A percentile compares a stretch with the other conserved stretches of the same genome.
Conservation (phyloP, 2,888 invertebrate genomes). For the Hemithea aestivaria region DNA sequence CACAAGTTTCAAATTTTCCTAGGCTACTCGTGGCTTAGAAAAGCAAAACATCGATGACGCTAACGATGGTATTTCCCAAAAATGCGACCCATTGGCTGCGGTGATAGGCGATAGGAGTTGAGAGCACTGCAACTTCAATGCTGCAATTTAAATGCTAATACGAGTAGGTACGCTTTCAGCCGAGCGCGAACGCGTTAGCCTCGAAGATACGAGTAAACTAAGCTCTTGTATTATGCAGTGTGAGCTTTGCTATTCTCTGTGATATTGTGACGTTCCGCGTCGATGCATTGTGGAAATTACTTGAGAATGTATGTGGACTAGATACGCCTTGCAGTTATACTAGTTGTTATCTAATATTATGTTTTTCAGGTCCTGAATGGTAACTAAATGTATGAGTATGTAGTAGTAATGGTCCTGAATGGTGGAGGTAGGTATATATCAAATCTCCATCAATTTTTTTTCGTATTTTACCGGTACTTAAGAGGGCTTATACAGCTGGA, state of each 20-base stretch:
- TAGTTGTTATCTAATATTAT: too few relatives aligned
- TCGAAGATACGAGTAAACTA: slow-evolving; percentile 37
- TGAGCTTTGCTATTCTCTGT: slow-evolving; percentile 33
- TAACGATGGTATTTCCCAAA: slow-evolving; percentile 19
- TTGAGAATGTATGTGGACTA: slow-evolving; percentile 19
- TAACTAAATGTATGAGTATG: too few relatives aligned
- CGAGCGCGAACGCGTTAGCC: slow-evolving; percentile 44
- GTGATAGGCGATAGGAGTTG: slow-evolving; percentile 23
- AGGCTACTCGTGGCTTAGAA: slow-evolving; percentile 15
- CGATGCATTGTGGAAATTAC: slow-evolving; percentile 18
- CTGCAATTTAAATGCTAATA: slow-evolving; percentile 64
- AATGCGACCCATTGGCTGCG: slow-evolving; percentile 26
- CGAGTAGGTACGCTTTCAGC: slow-evolving; percentile 40
- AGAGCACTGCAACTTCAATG: slow-evolving; percentile 24
- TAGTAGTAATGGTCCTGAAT: too few relatives aligned
- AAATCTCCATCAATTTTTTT: too few relatives aligned
- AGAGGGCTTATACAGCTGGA: too few relatives aligned
- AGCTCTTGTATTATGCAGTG: slow-evolving; percentile 48
- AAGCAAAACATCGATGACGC: slow-evolving; percentile 24
- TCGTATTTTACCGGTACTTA: too few relatives aligned
- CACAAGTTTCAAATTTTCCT: too few relatives aligned
- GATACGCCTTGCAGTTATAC: too few relatives aligned
- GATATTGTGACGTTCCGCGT: slow-evolving; percentile 27
- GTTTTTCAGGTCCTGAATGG: too few relatives aligned
- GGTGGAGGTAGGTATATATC: too few relatives aligned